phyloP scores from a whole-genome alignment of 2,113 vertebrate species.

The Bubo blakistoni region DNA sequence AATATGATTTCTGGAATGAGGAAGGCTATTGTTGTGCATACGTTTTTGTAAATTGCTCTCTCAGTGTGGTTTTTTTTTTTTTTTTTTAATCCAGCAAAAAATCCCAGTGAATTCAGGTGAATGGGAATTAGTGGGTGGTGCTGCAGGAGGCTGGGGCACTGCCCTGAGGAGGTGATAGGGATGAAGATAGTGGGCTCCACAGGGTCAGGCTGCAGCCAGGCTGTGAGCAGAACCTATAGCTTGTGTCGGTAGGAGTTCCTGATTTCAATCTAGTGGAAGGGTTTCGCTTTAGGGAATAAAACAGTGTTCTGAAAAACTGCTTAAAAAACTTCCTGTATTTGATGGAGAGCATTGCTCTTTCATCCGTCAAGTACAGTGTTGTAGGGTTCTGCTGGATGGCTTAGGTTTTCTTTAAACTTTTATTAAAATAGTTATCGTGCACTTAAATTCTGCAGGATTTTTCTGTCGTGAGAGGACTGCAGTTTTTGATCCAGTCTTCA shows the following conservation, averaged over 20 bases:
- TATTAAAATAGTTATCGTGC: neutral
- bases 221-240: neutral
- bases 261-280: neutral
- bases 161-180: neutral
- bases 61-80: neutral
- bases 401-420: neutral
- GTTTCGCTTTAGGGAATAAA: neutral
- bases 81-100: neutral
- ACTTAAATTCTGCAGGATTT: neutral
- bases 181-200: rapidly evolving
- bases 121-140: neutral
- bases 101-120: neutral
- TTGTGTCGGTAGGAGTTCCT: neutral
- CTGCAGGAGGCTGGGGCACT: neutral
- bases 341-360: neutral
- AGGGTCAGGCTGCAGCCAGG: neutral
- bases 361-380: neutral
- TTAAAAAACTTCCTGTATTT: neutral
- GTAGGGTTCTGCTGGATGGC: neutral
- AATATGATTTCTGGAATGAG: neutral
- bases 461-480: neutral
- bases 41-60: neutral
- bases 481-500: neutral
- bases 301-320: neutral
- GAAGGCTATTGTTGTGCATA: neutral